These are phyloP conservation scores for Deilephila elpenor DNA, from an alignment of 2,888 invertebrate species.

Conservation along the genomic window DNA sequence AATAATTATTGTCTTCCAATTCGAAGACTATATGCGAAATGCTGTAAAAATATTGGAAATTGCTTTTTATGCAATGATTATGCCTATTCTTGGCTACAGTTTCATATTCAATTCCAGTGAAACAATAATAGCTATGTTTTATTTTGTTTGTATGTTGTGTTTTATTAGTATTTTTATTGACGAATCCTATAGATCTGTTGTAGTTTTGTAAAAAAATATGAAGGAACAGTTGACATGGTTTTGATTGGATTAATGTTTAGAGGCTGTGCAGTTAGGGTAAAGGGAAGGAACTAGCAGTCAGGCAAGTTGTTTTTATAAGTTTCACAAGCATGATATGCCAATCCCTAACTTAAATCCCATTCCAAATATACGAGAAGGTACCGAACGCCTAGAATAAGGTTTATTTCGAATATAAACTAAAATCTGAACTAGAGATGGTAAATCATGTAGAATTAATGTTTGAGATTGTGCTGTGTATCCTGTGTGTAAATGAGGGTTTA, in stretches of 20 bases:
- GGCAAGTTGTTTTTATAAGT: not conserved
- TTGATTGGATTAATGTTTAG: not conserved
- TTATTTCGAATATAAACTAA: not conserved
- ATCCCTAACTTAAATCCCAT: not conserved
- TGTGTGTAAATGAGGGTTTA: slow-evolving; percentile 13
- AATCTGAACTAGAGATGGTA: slow-evolving; percentile 2
- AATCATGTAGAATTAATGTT: not conserved
- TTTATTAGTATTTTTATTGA: not conserved
- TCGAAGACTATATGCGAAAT: no score
- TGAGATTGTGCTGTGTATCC: not conserved
- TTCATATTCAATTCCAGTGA: no score
- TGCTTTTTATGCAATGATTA: no score
- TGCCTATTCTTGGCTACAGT: no score
- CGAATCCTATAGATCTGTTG: not conserved
- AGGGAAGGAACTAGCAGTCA: not conserved
- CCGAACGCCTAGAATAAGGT: no score
- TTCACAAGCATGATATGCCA: not conserved
- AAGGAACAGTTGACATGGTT: not conserved
- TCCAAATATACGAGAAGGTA: no score
- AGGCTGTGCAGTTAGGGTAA: not conserved
- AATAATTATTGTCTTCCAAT: no score
- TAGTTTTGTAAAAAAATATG: slow-evolving; percentile 6
- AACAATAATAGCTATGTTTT: no score
- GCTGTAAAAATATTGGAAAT: no score
- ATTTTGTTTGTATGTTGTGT: not conserved